Conservation (phyloP, 23 tunicate genomes). For the Halocynthia roretzi region DNA sequence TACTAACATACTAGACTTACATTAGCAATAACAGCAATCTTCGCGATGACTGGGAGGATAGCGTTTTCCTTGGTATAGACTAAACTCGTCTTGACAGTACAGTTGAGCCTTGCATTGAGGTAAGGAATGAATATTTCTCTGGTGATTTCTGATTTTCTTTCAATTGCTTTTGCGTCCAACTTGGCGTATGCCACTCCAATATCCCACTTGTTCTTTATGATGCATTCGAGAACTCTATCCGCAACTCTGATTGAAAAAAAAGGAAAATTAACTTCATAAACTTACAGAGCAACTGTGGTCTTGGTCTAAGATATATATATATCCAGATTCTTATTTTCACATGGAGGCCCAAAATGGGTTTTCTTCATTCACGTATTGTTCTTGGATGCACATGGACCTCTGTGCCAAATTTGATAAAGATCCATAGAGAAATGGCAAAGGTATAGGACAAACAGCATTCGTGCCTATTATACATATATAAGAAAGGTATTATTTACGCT, state of each 20-base stretch:
- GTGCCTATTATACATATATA: no score
- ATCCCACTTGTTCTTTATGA: slow-evolving; percentile 3
- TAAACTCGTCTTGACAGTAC: not conserved
- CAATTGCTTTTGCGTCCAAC: slow-evolving; percentile 1
- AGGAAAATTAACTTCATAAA: not conserved
- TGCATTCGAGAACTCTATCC: not conserved
- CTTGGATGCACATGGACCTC: no score
- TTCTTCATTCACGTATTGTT: no score
- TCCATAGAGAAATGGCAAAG: no score
- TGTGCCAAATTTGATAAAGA: no score
- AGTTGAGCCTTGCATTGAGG: not conserved
- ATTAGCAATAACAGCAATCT: slow-evolving; percentile 1
- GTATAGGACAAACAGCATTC: no score
- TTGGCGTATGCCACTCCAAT: not conserved
- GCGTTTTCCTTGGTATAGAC: not conserved
- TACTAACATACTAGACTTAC: not conserved
- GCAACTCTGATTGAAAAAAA: slow-evolving; percentile 12
- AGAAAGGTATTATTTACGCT: not conserved
- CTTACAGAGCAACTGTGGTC: no score
- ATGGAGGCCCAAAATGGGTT: no score
- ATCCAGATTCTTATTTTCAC: no score
- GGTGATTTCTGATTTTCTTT: slow-evolving; percentile 1
- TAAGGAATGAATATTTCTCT: not conserved
- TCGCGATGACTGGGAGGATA: not conserved
- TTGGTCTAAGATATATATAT: no score